Conservation (phyloP, 2,113 vertebrate genomes). For the Cyanistes caeruleus region DNA sequence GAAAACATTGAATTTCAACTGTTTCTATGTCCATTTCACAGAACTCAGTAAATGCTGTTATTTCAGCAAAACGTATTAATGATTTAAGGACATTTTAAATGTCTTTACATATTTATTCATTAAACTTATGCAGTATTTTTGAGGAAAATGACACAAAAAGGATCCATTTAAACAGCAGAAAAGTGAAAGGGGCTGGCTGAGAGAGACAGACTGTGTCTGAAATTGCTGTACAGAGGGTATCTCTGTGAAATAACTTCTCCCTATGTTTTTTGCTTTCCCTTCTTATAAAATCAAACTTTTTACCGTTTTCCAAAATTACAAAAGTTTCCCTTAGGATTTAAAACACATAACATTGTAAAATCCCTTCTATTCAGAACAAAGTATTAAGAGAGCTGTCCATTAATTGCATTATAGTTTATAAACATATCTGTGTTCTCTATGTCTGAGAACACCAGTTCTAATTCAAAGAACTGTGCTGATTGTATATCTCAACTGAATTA, state of each 20-base stretch:
- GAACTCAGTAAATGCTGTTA: neutral
- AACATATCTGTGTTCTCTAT: neutral
- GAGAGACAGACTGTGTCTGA: neutral
- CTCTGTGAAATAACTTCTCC: neutral
- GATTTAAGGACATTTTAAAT: neutral
- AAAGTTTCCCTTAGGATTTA: neutral
- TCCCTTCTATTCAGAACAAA: neutral
- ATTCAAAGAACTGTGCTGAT: neutral
- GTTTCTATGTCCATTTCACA: neutral
- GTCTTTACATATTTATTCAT: neutral
- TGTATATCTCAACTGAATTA: neutral
- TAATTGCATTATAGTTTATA: neutral
- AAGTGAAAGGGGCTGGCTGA: rapidly evolving
- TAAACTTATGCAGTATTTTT: neutral
- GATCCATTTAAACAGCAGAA: neutral
- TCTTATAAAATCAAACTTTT: neutral
- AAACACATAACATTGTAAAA: neutral
- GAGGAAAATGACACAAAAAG: neutral
- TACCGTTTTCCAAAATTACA: neutral
- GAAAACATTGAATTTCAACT: neutral
- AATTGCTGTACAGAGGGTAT: neutral
- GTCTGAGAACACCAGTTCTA: neutral
- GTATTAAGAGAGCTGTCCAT: neutral
- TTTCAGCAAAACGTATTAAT: neutral
- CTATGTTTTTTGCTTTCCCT: neutral